Base-by-base conservation (phyloP, 2,113 vertebrate genomes). In the Xenotilapia flavipinnis region DNA sequence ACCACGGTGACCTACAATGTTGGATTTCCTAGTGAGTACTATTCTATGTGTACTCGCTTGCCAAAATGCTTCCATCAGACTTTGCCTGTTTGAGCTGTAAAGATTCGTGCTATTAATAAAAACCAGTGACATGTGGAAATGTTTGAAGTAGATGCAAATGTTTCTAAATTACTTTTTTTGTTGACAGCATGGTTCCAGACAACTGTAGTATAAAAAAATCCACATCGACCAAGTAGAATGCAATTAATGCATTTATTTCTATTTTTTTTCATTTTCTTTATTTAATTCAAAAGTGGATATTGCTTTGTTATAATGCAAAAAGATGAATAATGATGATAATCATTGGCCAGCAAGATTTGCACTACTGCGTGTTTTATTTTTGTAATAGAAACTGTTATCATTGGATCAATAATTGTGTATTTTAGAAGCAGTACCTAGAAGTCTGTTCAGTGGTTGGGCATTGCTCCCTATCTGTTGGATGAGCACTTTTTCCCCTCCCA, bases 401-500 rank as follows among this genome's bases (percentile, higher is more conserved):
- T 56, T 6, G 2, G 62, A 88, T 75, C 36, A 33, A 31, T 51
- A 33, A 31, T 51, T 42, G 40, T 83, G 21, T 55, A 19, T 79
- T 56, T 49, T 84, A 62, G 17, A 65, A 47, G 26, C 17, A 26
- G 15, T 23, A 45, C 38, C 42, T 51, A 28, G 47, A 19, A n/a
- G 15, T 62, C 53, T 56, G 55, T 90, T 89, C 49, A 62, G 79
- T 38, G 28, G 5, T 49, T 58, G 73, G 80, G 42, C 68, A 81
- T 82, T 68, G 53, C 75, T 89, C 56, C 42, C 65, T 26, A 1
- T 84, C 58, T 80, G 9, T 56, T 83, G 51, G 90, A 51, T 28
- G 9, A 89, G 56, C 83, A 56, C 12, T 83, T 91, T 65, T 79
- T 6, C 68, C 70, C 65, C 82, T 93, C 92, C 86, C 86, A 12